phyloP scores from a whole-genome alignment of 2,113 vertebrate genomes.

The Ascaphus truei region DNA sequence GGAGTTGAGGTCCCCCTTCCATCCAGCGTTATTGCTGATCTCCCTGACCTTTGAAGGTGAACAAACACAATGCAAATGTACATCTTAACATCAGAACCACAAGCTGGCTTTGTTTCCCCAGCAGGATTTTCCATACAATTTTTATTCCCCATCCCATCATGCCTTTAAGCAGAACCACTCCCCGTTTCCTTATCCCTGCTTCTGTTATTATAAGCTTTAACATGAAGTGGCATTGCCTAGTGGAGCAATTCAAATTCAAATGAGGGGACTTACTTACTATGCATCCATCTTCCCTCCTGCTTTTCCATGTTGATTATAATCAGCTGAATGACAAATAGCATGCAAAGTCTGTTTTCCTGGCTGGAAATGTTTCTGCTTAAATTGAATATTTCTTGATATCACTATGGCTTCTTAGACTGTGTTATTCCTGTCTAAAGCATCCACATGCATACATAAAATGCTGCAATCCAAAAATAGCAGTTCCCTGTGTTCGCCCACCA shows the following conservation, averaged over 20 bases:
- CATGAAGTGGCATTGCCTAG: background rate
- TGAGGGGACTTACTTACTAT: background rate
- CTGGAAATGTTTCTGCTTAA: too few relatives aligned
- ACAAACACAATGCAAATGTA: background rate
- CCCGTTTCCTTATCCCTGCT: background rate
- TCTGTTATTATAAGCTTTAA: background rate
- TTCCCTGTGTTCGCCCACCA: too few relatives aligned
- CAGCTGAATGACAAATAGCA: background rate
- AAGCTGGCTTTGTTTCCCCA: background rate
- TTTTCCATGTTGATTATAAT: background rate
- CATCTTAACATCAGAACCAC: background rate
- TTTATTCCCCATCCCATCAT: background rate
- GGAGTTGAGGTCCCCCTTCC: background rate
- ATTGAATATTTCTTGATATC: too few relatives aligned
- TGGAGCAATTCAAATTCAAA: background rate
- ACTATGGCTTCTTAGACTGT: too few relatives aligned
- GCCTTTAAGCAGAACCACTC: background rate
- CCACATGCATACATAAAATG: too few relatives aligned
- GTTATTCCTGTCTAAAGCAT: too few relatives aligned
- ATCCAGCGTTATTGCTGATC: background rate
- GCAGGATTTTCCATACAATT: background rate
- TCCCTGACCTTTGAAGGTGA: background rate
- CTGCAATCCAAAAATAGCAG: too few relatives aligned
- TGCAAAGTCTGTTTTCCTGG: too few relatives aligned
- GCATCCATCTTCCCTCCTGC: background rate